phyloP scores from a whole-genome alignment of 2,113 vertebrate species.

The Neolamprologus sp. region DNA sequence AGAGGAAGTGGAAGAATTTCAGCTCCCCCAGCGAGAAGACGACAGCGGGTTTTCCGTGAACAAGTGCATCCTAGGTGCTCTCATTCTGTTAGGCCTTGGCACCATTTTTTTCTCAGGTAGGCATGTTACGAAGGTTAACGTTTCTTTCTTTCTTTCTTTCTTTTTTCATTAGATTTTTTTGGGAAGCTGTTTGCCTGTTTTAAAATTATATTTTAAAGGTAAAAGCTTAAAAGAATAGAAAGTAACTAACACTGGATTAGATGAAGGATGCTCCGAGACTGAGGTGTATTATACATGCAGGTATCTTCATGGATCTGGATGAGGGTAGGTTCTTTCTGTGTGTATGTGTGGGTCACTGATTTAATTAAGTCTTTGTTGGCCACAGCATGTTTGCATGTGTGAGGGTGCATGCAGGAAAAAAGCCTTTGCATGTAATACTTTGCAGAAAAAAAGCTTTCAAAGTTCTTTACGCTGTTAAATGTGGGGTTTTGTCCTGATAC shows the following conservation, averaged over 20 bases:
- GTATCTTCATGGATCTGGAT: constrained; percentile 69
- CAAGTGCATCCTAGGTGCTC: constrained; percentile 78
- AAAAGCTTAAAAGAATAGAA: neutral
- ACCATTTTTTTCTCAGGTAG: constrained; percentile 75
- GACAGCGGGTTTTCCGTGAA: constrained; percentile 68
- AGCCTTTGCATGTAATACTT: neutral
- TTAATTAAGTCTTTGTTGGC: neutral
- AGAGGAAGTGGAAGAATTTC: constrained; percentile 54
- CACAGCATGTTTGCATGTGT: neutral
- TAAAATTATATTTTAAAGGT: neutral
- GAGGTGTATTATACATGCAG: constrained; percentile 69
- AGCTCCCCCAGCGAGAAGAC: constrained; percentile 41
- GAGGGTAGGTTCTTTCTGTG: constrained; percentile 69
- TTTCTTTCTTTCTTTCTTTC: neutral
- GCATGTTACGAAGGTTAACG: neutral
- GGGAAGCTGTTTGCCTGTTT: neutral
- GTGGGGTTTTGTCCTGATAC: neutral
- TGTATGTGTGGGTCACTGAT: neutral
- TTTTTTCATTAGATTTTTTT: neutral
- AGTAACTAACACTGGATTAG: neutral
- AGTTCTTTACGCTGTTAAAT: neutral
- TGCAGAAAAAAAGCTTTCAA: neutral
- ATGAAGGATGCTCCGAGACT: constrained; percentile 26
- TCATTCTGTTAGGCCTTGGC: constrained; percentile 76
- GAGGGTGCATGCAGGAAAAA: neutral